Base-by-base conservation (phyloP, 2,888 invertebrate genomes). In the Orthonevra nobilis region DNA sequence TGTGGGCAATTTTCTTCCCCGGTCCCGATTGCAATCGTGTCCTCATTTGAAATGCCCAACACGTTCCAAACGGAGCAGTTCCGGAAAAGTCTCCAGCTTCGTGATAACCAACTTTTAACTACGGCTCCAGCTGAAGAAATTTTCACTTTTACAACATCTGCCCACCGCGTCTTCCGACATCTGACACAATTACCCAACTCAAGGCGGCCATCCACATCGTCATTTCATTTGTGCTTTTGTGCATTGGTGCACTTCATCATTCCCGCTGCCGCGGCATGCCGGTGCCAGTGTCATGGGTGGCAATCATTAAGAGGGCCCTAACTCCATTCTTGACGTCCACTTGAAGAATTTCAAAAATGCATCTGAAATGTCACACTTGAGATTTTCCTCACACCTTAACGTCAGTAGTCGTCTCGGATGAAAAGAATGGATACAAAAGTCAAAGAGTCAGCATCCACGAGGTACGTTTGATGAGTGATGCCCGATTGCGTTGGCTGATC, bases 351-450 rank as follows among this genome's bases (percentile, higher is more conserved):
- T 46, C 60, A 72, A 77, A 61, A 64, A 61, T 75, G 69, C 58
- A 70, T 70, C 75, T 58, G 28, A 70, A 72, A 77, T 77, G 64
- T 64, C 77, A 64, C 32, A 64, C 56, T 60, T 64, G 1, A 60
- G 26, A 60, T 58, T 40, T 74, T 58, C 28, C 73, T 60, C 68
- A 46, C 68, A 66, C 68, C 66, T 63, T 52, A 54, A 9, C n/a
- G 19, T n/a, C 23, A 4, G 17, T 44, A 44, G 14, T 34, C 30
- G 23, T 7, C 5, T 26, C 64, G 14, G 26, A 34, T 1, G 12
- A 17, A 15, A 26, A 48, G 48, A 75, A 32, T 56, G 61, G 61
- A 75, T 50, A 63, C 75, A 75, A 69, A 69, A 75, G 75, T 69
- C 75, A 69, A 63, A 63, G 34, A 75, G 75, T 63, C 75, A 69